Base-by-base conservation (phyloP, 2,888 invertebrate species). In the Ditula angustiorana region DNA sequence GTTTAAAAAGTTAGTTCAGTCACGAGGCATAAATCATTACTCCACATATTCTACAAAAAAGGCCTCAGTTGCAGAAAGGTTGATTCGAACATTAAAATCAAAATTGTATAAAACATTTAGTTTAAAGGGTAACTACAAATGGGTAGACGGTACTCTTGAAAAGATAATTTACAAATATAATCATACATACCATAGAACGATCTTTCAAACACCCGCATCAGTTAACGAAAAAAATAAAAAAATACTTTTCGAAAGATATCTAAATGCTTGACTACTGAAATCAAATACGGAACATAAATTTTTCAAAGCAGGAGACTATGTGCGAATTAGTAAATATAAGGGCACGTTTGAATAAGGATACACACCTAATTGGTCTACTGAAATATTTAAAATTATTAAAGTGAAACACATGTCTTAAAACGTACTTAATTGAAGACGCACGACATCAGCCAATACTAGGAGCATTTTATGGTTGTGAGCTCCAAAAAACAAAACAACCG, bases 31-130 rank as follows among this genome's bases (percentile, higher is more conserved):
- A 11, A 64, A 67, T 16, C 67, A 64, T 49, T 69, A 69, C 28
- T 67, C 64, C 8, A 65, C 69, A 11, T 69, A 59, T 56, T 59
- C 66, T 7, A 30, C 46, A 10, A 64, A 64, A 55, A 69, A 69
- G 19, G 64, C 63, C 7, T 59, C 63, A 11, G 66, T 70, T 8
- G 69, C 67, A 1, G 67, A 70, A 61, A 37, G 70, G 46, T 50
- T 70, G 13, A 70, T 69, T 16, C 53, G 69, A 66, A 70, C 69
- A 10, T 23, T 69, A 11, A 66, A 66, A 66, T 37, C 8, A 19
- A 61, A 47, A 47, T 28, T 66, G 1, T 66, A 49, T 19, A 67
- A 62, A n/a, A 3, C 28, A 11, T 67, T 67, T 50, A 62, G 55
- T 55, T 16, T 67, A 3, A 19, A 41, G 10, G 67, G 67, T 2